phyloP scores from a whole-genome alignment of 53 echinoderm and acorn worm genomes.

The Echinometra lucunter region DNA sequence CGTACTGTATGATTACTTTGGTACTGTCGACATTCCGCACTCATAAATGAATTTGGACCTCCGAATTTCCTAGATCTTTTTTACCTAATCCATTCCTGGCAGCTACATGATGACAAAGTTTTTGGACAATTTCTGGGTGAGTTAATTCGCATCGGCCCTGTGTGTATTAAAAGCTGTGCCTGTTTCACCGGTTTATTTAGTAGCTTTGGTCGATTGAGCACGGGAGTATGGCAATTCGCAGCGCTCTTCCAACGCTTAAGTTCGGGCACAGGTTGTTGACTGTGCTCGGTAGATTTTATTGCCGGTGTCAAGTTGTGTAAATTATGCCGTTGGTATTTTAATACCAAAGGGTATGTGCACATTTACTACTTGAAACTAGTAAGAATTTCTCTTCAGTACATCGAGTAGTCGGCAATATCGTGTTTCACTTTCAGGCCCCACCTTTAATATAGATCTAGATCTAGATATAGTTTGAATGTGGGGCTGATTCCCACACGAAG shows the following conservation, averaged over 20 bases:
- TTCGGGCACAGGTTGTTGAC: background rate
- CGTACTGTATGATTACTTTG: too few relatives aligned
- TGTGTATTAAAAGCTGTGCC: background rate
- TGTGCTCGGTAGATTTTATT: background rate
- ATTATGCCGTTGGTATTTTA: too few relatives aligned
- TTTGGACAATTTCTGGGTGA: slow-evolving; percentile 42
- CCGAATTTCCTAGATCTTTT: background rate
- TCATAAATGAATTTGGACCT: background rate
- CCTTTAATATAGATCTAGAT: too few relatives aligned
- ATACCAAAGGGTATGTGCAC: too few relatives aligned
- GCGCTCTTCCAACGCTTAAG: background rate
- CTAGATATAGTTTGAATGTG: too few relatives aligned
- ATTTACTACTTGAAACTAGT: too few relatives aligned
- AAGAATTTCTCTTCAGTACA: too few relatives aligned
- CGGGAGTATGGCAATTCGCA: background rate
- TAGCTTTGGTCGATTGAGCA: background rate
- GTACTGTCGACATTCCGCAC: background rate
- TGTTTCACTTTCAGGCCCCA: too few relatives aligned
- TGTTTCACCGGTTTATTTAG: background rate
- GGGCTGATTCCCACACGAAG: too few relatives aligned
- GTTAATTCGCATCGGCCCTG: background rate
- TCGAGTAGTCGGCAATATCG: too few relatives aligned
- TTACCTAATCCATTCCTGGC: background rate
- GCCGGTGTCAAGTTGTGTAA: too few relatives aligned
- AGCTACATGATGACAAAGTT: slow-evolving; percentile 35